These are phyloP conservation scores for Acromyrmex heyeri DNA, from an alignment of 1,140 invertebrate species.

Conservation along the genomic window DNA sequence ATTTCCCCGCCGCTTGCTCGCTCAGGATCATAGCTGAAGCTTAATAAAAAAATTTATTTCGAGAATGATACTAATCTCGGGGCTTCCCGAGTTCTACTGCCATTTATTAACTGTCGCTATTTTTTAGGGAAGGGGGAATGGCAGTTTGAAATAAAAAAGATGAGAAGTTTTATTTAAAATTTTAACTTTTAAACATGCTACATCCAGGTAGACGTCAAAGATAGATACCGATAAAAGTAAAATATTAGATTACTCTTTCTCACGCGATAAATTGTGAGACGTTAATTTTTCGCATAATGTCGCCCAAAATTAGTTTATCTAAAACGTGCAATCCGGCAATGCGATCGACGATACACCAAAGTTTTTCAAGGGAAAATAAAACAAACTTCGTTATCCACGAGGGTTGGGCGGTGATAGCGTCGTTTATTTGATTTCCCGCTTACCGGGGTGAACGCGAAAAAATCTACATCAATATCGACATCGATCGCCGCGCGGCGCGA, in stretches of 20 bases:
- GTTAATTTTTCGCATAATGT: conserved; percentile 49
- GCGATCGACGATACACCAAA: conserved; percentile 13
- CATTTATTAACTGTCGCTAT: not conserved
- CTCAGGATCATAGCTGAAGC: not conserved
- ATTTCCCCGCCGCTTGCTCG: conserved; percentile 31
- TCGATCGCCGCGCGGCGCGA: conserved; percentile 62
- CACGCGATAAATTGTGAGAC: conserved; percentile 11
- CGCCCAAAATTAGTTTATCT: conserved; percentile 34
- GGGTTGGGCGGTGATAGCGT: conserved; percentile 49
- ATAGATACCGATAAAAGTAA: not conserved
- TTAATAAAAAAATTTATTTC: conserved; percentile 69
- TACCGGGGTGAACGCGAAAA: conserved; percentile 69
- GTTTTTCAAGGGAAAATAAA: conserved; percentile 44
- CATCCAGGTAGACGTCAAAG: not conserved
- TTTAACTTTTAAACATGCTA: not conserved
- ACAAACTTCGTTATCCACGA: conserved; percentile 59
- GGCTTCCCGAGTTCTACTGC: not conserved
- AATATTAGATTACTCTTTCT: conserved; percentile 4
- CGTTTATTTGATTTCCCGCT: conserved; percentile 62
- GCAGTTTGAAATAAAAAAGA: not conserved
- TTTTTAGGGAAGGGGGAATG: not conserved
- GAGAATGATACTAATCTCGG: conserved; percentile 22
- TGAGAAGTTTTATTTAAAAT: conserved; percentile 7
- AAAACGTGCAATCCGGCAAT: conserved; percentile 15
- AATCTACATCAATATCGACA: conserved; percentile 71